phyloP scores from a whole-genome alignment of 1,140 invertebrate species.

The Macrosteles quadrilineatus region DNA sequence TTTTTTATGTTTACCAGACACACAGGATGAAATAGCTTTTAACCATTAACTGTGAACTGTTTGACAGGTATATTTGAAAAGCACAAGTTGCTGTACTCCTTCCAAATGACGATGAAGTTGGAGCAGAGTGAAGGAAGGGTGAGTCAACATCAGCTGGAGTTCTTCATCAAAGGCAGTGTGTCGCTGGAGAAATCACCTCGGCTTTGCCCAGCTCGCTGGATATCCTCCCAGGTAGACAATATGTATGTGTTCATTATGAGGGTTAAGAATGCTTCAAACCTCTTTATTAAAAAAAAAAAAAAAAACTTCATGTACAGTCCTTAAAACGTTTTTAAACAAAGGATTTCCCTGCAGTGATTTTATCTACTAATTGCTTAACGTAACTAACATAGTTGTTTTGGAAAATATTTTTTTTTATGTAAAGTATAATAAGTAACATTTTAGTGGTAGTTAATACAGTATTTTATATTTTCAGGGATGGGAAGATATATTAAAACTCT shows the following conservation, averaged over 20 bases:
- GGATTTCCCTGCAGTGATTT: no score
- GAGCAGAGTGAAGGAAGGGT: conserved; percentile 66
- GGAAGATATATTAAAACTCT: conserved; percentile 77
- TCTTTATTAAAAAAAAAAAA: no score
- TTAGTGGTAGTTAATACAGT: neutral
- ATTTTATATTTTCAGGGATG: conserved; percentile 59
- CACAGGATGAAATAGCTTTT: no score
- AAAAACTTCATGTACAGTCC: no score
- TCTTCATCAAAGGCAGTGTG: conserved; percentile 86
- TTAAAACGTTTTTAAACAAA: no score
- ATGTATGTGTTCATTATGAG: no score
- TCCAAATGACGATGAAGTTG: conserved; percentile 84
- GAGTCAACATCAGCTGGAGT: conserved; percentile 74
- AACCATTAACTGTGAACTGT: no score
- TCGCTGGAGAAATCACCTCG: conserved; percentile 70
- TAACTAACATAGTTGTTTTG: neutral
- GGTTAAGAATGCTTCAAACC: no score
- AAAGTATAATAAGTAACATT: neutral
- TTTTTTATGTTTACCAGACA: no score
- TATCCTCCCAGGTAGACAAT: conserved; percentile 52
- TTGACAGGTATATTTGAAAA: conserved; percentile 78
- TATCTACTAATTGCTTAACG: no score
- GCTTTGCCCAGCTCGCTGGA: conserved; percentile 68
- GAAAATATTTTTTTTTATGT: neutral
- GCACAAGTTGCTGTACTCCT: conserved; percentile 87